phyloP scores from a whole-genome alignment of 2,888 invertebrate genomes.

The Agrilus mali region DNA sequence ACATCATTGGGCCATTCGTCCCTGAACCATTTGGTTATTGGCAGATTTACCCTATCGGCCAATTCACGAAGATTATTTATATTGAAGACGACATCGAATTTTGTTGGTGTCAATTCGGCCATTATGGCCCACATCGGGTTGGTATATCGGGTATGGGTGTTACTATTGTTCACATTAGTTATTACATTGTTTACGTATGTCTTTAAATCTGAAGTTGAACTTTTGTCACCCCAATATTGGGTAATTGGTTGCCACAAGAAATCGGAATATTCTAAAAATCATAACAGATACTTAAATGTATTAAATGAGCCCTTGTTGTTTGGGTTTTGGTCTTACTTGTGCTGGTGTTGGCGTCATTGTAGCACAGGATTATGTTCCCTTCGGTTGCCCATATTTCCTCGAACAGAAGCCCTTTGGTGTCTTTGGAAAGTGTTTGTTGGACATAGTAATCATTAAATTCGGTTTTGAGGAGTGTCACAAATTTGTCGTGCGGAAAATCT shows the following conservation, averaged over 20 bases:
- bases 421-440: conserved; percentile 32
- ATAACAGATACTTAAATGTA: neutral
- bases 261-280: conserved; percentile 23
- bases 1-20: conserved; percentile 53
- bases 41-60: conserved; percentile 55
- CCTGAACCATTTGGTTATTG: conserved; percentile 54
- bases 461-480: conserved; percentile 37
- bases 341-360: conserved; percentile 38
- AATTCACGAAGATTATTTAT: conserved; percentile 49
- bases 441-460: conserved; percentile 42
- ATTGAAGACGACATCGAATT: conserved; percentile 46
- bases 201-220: conserved; percentile 39
- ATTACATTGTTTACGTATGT: conserved; percentile 34
- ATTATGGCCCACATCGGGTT: conserved; percentile 51
- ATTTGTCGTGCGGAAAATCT: conserved; percentile 34
- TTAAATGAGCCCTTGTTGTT: too few relatives aligned
- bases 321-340: conserved; percentile 26
- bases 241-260: conserved; percentile 45
- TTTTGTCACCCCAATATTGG: conserved; percentile 57
- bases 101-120: conserved; percentile 60
- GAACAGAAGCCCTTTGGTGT: conserved; percentile 40
- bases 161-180: conserved; percentile 31
- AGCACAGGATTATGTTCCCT: conserved; percentile 45
- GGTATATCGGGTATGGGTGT: neutral
- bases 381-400: conserved; percentile 44